A percentile compares a stretch with the other conserved stretches of the same genome.
phyloP scores from a whole-genome alignment of 1,140 invertebrate genomes.

The Tyrophagus putrescentiae region DNA sequence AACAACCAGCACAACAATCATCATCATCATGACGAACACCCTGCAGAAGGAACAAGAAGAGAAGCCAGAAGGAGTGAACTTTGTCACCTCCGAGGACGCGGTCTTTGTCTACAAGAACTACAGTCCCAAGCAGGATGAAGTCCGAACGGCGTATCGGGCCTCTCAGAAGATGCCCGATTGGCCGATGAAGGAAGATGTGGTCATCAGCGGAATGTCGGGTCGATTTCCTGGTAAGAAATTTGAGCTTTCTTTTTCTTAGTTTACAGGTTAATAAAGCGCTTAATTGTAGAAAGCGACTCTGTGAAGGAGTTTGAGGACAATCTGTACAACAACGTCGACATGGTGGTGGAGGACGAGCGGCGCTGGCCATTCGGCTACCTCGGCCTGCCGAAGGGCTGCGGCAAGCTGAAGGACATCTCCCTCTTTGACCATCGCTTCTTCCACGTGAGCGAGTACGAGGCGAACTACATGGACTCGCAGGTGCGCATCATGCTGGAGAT shows the following conservation, averaged over 20 bases:
- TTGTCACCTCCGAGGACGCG: not conserved
- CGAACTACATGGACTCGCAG: slow-evolving; percentile 85
- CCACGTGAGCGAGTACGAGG: slow-evolving; percentile 75
- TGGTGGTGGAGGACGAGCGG: slow-evolving; percentile 69
- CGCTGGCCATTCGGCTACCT: slow-evolving; percentile 52
- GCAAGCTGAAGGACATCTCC: slow-evolving; percentile 71
- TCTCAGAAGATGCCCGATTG: slow-evolving; percentile 2
- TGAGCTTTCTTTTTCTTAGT: not conserved
- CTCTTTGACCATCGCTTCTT: slow-evolving; percentile 83
- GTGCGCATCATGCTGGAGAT: slow-evolving; percentile 71
- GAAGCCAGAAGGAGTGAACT: not conserved
- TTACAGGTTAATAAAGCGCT: not conserved
- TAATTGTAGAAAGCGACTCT: slow-evolving; percentile 16
- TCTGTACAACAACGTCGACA: slow-evolving; percentile 42
- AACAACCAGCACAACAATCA: too few species aligned
- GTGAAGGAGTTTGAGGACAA: slow-evolving; percentile 19
- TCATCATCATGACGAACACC: too few species aligned
- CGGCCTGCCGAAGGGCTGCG: slow-evolving; percentile 65
- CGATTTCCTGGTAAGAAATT: slow-evolving; percentile 7
- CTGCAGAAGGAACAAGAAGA: not conserved
- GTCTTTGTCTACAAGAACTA: slow-evolving; percentile 7
- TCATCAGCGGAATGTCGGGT: slow-evolving; percentile 16
- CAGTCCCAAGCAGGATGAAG: not conserved
- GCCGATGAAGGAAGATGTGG: slow-evolving; percentile 38
- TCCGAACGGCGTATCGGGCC: not conserved